Conservation (phyloP, 2,113 vertebrate genomes). For the Abramis brama region DNA sequence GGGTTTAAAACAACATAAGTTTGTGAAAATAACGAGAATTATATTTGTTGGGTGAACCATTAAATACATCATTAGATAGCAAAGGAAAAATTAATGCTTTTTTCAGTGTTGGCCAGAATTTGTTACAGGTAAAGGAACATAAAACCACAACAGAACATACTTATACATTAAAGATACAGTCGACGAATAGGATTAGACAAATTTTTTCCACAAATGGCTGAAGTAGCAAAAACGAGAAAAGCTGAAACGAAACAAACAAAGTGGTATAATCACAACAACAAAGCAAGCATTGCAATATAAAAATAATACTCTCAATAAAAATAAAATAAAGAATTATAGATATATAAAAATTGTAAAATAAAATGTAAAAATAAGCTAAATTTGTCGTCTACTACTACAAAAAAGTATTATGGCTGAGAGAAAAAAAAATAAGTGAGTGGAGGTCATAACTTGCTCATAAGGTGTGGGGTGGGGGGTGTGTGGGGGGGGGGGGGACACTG, state of each 20-base stretch:
- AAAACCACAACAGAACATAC: neutral
- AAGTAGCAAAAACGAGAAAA: neutral
- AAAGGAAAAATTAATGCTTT: neutral
- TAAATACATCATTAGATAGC: neutral
- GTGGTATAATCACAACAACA: neutral
- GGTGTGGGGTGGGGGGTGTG: neutral
- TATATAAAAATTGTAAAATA: neutral
- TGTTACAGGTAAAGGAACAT: neutral
- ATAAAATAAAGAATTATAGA: neutral
- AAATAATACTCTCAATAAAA: neutral
- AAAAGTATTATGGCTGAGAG: neutral
- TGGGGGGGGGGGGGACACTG: neutral
- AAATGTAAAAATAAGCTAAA: neutral
- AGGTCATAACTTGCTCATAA: conserved; percentile 28
- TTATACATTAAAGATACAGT: neutral
- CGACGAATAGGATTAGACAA: neutral
- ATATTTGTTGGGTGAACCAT: neutral
- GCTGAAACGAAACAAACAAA: neutral
- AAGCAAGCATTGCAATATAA: neutral
- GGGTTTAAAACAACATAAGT: too few species aligned
- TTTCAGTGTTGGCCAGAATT: neutral
- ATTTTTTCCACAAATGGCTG: too few species aligned
- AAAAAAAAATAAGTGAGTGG: neutral
- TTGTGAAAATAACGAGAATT: neutral
- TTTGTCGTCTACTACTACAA: neutral